Base-by-base conservation (phyloP, 2,797 vertebrate genomes). In the Mionectes olivaceus region DNA sequence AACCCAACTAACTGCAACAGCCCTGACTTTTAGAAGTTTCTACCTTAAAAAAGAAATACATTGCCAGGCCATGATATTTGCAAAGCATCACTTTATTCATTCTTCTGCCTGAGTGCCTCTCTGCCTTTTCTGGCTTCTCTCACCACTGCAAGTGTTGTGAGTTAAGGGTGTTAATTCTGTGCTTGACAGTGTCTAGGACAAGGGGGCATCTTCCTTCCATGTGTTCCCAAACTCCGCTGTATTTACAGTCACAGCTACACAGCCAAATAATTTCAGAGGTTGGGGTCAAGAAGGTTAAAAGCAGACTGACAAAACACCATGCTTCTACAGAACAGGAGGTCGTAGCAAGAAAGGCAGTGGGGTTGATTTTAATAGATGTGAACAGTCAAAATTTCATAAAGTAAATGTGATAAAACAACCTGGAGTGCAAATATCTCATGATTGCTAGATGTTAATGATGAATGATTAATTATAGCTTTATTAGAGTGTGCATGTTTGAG, bases 11-110 rank as follows among this genome's bases (percentile, higher is more conserved):
- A 28, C 35, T n/a, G 5, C 57, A 63, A 57, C 53, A 74, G 9
- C 41, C 57, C 67, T 53, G 39, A 43, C 18, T 56, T 81, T 67
- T 28, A 5, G 22, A 89, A 85, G 53, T 19, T 35, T 81, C 80
- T 71, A 49, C 55, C 64, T 89, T 37, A 49, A 63, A 76, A 76
- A 57, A 82, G 90, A 79, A 74, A 11, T 23, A 23, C 64, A 83
- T 71, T 75, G 0, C 52, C 57, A 84, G n/a, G 43, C 78, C 56
- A 67, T 30, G 57, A 8, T 53, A 91, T 68, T 91, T 91, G 30
- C 24, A 91, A 93, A 89, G 60, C 57, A 86, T 73, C 19, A 32
- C n/a, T 96, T 93, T 89, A 90, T 91, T 93, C 30, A 88, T 74
- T 67, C 60, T 55, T 41, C 61, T 83, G 50, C 44, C 74, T 67